phyloP scores from a whole-genome alignment of 2,888 invertebrate genomes.

The Xestia c-nigrum region DNA sequence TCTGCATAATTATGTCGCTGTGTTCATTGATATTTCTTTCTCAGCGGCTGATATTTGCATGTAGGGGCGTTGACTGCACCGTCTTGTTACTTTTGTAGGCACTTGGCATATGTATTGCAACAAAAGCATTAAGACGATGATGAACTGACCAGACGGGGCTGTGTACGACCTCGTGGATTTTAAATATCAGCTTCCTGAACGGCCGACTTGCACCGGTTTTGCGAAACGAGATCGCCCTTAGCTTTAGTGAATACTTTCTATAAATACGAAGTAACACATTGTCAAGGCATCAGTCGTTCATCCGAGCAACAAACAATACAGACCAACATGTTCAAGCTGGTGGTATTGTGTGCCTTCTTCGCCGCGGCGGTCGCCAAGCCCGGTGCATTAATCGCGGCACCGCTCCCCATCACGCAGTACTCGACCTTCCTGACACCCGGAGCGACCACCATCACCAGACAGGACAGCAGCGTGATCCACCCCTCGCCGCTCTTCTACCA shows the following conservation, averaged over 20 bases:
- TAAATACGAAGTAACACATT: constrained; percentile 79
- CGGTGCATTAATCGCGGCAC: constrained; percentile 56
- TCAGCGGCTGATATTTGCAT: constrained; percentile 23
- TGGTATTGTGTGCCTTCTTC: constrained; percentile 91
- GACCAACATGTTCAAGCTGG: constrained; percentile 88
- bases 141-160: constrained; percentile 75
- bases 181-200: constrained; percentile 87
- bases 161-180: constrained; percentile 80
- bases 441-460: constrained; percentile 79
- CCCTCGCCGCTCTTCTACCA: constrained; percentile 81
- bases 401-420: constrained; percentile 66
- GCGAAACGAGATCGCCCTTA: constrained; percentile 83
- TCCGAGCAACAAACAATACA: constrained; percentile 84
- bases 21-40: constrained; percentile 23
- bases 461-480: constrained; percentile 85
- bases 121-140: constrained; percentile 71
- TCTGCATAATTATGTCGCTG: constrained; percentile 15
- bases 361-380: constrained; percentile 89
- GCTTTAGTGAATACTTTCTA: constrained; percentile 80
- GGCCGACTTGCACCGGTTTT: constrained; percentile 83
- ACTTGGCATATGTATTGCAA: constrained; percentile 63
- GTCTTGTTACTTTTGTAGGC: constrained; percentile 43
- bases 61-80: constrained; percentile 18
- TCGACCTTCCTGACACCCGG: constrained; percentile 77
- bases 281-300: constrained; percentile 82